Evolutionary conservation across 2,888 invertebrate genomes (phyloP).

Genomic region (Mesorhabditis spiculigera): DNA sequence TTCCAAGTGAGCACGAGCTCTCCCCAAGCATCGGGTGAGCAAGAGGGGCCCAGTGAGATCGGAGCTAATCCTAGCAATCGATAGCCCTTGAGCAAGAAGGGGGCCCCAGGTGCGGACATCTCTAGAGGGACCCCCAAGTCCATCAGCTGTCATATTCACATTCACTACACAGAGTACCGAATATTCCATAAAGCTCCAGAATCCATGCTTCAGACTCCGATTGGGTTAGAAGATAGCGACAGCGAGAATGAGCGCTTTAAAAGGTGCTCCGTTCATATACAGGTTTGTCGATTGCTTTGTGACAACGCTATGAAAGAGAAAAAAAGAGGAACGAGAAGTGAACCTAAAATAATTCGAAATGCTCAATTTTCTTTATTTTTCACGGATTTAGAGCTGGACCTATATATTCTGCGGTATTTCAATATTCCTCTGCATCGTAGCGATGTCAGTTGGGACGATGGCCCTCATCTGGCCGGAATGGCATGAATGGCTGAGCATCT

Average conservation of each 20-base stretch:
- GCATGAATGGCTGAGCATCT: conserved; percentile 2
- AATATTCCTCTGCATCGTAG: background rate
- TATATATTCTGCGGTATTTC: background rate
- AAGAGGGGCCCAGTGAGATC: too few species aligned
- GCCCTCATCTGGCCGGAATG: background rate
- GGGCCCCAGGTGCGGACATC: too few species aligned
- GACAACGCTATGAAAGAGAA: too few species aligned
- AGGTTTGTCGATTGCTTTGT: background rate
- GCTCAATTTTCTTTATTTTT: conserved; percentile 2
- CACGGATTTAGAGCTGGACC: background rate
- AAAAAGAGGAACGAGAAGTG: too few species aligned
- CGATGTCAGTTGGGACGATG: background rate
- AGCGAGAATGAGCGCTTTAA: conserved; percentile 4
- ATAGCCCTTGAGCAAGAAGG: too few species aligned
- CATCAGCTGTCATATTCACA: too few species aligned
- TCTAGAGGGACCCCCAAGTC: too few species aligned
- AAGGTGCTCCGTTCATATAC: background rate
- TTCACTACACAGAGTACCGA: too few species aligned
- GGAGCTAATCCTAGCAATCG: too few species aligned
- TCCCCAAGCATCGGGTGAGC: too few species aligned
- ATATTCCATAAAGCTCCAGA: background rate
- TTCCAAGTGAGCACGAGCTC: too few species aligned
- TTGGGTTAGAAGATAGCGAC: conserved; percentile 6
- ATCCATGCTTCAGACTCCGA: background rate
- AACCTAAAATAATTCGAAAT: too few species aligned